phyloP scores from a whole-genome alignment of 2,113 vertebrate genomes.

The Microcebus tavaratra region DNA sequence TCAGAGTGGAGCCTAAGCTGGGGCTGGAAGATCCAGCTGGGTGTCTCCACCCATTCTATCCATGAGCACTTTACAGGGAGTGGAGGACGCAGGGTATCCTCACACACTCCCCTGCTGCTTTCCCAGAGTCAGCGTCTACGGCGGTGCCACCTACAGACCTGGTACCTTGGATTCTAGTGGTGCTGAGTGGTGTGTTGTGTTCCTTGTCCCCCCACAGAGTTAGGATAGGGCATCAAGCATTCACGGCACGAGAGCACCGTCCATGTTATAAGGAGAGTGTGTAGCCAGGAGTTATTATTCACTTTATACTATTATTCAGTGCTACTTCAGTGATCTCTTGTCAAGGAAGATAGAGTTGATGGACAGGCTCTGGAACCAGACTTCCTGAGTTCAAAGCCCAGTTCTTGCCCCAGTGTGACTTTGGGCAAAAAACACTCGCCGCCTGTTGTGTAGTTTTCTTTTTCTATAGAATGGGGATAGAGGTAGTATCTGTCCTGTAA shows the following conservation, averaged over 20 bases:
- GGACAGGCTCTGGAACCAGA: not conserved
- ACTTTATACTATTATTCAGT: too few species aligned
- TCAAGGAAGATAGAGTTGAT: too few species aligned
- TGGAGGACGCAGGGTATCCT: not conserved
- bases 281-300: not conserved
- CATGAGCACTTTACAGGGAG: not conserved
- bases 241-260: not conserved
- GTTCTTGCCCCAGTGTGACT: not conserved
- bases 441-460: not conserved
- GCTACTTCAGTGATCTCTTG: rapidly evolving
- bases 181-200: too few species aligned
- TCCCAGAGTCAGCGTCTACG: too few species aligned
- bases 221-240: not conserved
- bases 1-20: not conserved
- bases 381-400: not conserved
- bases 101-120: rapidly evolving
- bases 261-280: not conserved
- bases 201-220: not conserved
- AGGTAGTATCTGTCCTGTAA: not conserved
- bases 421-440: not conserved
- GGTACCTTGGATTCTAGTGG: rapidly evolving
- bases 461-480: not conserved
- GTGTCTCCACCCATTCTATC: rapidly evolving
- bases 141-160: not conserved
- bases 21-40: not conserved